Conservation (phyloP, 2,113 vertebrate species). For the Menidia beryllina region DNA sequence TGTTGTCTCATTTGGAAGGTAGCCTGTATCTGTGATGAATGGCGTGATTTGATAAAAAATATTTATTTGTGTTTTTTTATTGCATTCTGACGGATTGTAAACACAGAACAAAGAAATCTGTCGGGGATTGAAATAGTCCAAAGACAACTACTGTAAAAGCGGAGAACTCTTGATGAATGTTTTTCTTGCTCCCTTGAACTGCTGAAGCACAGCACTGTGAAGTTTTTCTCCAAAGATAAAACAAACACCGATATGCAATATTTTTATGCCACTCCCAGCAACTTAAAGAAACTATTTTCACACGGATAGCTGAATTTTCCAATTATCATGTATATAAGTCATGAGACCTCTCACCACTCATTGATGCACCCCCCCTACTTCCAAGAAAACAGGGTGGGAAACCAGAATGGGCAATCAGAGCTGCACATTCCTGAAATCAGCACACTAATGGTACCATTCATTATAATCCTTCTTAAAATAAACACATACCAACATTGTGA, state of each 20-base stretch:
- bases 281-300: constrained; percentile 46
- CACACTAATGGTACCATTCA: constrained; percentile 76
- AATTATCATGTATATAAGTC: constrained; percentile 65
- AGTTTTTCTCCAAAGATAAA: constrained; percentile 39
- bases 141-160: constrained; percentile 36
- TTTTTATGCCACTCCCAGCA: constrained; percentile 35
- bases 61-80: constrained; percentile 31
- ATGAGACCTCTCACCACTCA: constrained; percentile 40
- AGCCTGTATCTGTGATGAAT: constrained; percentile 4
- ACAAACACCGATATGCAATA: constrained; percentile 31
- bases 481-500: constrained; percentile 71
- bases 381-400: constrained; percentile 68
- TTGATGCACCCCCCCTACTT: constrained; percentile 11
- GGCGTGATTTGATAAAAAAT: constrained; percentile 34
- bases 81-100: background rate
- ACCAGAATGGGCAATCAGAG: constrained; percentile 76
- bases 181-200: constrained; percentile 36
- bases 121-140: constrained; percentile 22
- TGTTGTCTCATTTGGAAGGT: constrained; percentile 36
- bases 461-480: constrained; percentile 80
- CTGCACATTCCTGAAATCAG: constrained; percentile 71
- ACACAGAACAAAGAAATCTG: constrained; percentile 4
- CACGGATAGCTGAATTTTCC: constrained; percentile 71
- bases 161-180: constrained; percentile 41
- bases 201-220: constrained; percentile 34